These are phyloP conservation scores for Stenodema calcarata DNA, from an alignment of 2,888 invertebrate species.

Conservation along the genomic window DNA sequence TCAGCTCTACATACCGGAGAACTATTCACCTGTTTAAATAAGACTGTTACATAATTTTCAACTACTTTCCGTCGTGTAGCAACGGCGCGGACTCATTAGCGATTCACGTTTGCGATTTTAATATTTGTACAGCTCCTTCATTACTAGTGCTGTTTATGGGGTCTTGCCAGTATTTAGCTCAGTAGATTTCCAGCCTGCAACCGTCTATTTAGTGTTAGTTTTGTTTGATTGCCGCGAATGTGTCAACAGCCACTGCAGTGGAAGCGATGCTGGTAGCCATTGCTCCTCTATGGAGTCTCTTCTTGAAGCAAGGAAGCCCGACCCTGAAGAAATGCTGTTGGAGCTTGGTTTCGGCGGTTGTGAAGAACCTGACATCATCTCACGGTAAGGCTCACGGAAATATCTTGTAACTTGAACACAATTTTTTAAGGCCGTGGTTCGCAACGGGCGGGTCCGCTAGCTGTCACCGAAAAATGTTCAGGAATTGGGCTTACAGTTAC, in stretches of 20 bases:
- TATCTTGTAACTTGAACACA: not conserved
- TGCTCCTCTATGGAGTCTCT: slow-evolving; percentile 75
- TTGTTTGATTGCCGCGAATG: not conserved
- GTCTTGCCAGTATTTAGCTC: not conserved
- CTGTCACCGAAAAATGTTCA: too few relatives aligned
- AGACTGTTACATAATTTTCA: not conserved
- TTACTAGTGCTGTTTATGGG: not conserved
- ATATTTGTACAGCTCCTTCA: not conserved
- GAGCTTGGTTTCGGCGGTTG: slow-evolving; percentile 68
- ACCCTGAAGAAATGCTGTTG: slow-evolving; percentile 86
- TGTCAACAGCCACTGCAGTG: slow-evolving; percentile 55
- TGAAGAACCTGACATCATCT: slow-evolving; percentile 61
- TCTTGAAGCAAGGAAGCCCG: slow-evolving; percentile 81
- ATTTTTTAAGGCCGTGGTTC: not conserved
- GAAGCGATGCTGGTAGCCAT: slow-evolving; percentile 59
- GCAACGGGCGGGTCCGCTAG: too few relatives aligned
- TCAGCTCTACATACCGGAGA: not conserved
- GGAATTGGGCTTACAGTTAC: too few relatives aligned
- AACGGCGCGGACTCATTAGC: not conserved
- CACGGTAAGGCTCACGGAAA: slow-evolving; percentile 19
- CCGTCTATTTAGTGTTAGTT: not conserved
- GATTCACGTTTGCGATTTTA: not conserved
- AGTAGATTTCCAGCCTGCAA: not conserved
- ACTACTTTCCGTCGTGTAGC: not conserved
- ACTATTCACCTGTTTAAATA: not conserved